Conservation (phyloP, 2,113 vertebrate species). For the Isichthys henryi region DNA sequence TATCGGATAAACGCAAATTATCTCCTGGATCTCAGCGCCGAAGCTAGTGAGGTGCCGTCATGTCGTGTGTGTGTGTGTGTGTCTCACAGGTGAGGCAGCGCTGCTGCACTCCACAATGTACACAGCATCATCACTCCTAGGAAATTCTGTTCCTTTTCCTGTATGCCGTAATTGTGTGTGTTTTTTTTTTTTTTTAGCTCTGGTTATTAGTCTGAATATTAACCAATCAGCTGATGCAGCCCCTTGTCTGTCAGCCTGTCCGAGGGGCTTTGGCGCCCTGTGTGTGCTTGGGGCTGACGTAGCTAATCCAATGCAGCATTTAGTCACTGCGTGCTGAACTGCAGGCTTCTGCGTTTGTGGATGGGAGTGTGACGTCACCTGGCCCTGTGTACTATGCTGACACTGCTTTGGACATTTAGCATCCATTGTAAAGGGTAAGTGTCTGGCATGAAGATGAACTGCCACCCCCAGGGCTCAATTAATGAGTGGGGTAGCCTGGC, state of each 20-base stretch:
- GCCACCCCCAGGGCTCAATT: not conserved
- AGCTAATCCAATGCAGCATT: not conserved
- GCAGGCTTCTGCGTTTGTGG: not conserved
- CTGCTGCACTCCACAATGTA: not conserved
- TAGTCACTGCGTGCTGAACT: not conserved
- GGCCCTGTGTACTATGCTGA: not conserved
- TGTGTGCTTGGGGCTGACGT: not conserved
- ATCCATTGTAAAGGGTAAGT: not conserved
- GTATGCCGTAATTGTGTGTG: not conserved
- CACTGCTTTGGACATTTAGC: not conserved
- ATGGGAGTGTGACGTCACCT: not conserved
- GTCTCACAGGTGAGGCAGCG: not conserved
- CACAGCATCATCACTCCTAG: not conserved
- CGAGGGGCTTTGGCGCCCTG: not conserved
- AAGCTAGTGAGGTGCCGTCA: not conserved
- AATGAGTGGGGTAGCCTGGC: not conserved
- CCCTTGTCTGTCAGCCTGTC: not conserved
- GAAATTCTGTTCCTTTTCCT: not conserved
- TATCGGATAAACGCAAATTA: not conserved
- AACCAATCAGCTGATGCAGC: not conserved
- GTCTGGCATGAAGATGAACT: not conserved
- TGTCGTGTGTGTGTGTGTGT: not conserved
- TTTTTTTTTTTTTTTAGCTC: not conserved
- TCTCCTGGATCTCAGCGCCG: not conserved
- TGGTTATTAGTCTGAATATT: not conserved